Conservation (phyloP, 1,140 invertebrate species). For the Spodoptera litura region DNA sequence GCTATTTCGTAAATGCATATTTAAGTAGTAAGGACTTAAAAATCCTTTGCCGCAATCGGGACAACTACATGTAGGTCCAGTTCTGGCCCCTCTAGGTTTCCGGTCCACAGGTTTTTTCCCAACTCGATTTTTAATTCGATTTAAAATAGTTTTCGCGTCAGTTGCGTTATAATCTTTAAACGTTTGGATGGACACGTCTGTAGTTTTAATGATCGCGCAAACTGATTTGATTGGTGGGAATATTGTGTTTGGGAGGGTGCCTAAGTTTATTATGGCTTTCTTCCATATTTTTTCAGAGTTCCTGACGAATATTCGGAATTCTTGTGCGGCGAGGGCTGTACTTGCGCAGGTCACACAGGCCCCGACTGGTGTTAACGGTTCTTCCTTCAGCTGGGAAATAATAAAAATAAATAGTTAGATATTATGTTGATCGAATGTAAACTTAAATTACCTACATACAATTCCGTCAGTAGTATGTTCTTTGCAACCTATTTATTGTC, state of each 20-base stretch:
- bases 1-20: conserved; percentile 77
- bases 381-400: conserved; percentile 67
- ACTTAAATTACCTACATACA: no score
- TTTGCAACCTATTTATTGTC: no score
- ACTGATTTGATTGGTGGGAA: conserved; percentile 58
- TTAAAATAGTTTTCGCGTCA: conserved; percentile 61
- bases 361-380: conserved; percentile 62
- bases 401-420: conserved; percentile 1
- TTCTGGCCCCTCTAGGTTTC: conserved; percentile 61
- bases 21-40: conserved; percentile 74
- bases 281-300: conserved; percentile 68
- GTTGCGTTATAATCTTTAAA: conserved; percentile 64
- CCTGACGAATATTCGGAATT: conserved; percentile 66
- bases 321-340: conserved; percentile 64
- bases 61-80: conserved; percentile 68
- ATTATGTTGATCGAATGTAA: background rate
- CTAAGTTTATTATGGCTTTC: conserved; percentile 62
- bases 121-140: conserved; percentile 60
- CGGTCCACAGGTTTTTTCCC: conserved; percentile 49
- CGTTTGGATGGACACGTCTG: conserved; percentile 64
- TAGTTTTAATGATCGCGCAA: conserved; percentile 65
- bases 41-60: conserved; percentile 78
- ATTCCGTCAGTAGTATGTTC: no score
- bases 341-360: conserved; percentile 68
- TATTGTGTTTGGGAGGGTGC: conserved; percentile 44